Evolutionary conservation across 2,113 vertebrate species (phyloP), one percentile per base, ranked within the genome.

Genomic region (Prinia subflava): DNA sequence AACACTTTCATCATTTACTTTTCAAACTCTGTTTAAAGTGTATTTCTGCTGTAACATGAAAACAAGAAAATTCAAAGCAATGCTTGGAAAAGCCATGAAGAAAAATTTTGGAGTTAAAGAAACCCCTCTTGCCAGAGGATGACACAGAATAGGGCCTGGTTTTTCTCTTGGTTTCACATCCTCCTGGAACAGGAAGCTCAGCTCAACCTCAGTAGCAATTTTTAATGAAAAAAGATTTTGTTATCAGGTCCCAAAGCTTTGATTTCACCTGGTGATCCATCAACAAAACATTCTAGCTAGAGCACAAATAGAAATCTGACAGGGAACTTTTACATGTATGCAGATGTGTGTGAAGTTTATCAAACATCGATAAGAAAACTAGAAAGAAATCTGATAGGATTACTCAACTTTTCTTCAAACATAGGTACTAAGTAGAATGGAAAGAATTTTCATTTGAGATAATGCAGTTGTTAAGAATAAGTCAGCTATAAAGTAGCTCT

Each of bases 381-480:
- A 24, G 41, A 81, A 83, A 67, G 44, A 86, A 74, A 76, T 76
- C 64, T 88, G 70, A 53, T 41, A 39, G 57, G 52, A 76, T 62
- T 78, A 47, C 64, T 80, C 88, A 70, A 44, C 65, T 93, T 89
- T 75, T 91, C 80, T 93, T 94, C 92, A 71, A 65, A 65, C 59
- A 65, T 33, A 67, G 57, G 52, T 94, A 56, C 44, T 87, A 56
- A 81, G 88, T 65, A 92, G 62, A 89, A 77, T 63, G 79, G 37
- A 86, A 91, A 87, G 76, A 92, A 91, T 70, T 95, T 96, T 93
- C 76, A 50, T 87, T 87, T 62, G 80, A 85, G 78, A 78, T 83
- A 83, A 83, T 91, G 88, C 39, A 68, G 77, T 92, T 95, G 65
- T 94, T 92, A 92, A 74, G 86, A 92, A 42, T 57, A 94, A 96